Evolutionary conservation across 2,888 invertebrate genomes (phyloP).

Genomic region (Panorpa germanica): DNA sequence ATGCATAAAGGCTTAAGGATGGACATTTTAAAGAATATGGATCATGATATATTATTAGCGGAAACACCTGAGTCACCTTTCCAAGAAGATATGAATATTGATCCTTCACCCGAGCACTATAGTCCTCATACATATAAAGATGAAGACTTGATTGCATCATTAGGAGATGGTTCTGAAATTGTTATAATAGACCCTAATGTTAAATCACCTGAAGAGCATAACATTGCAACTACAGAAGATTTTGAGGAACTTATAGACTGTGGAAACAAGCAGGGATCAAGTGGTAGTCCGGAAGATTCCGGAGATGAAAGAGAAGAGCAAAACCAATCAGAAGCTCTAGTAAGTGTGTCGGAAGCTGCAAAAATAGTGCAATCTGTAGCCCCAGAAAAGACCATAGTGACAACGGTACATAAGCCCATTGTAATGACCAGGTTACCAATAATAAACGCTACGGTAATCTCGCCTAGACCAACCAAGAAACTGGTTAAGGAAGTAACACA

Average conservation of each 20-base stretch:
- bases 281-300: constrained; percentile 20
- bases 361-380: constrained; percentile 13
- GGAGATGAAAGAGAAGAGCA: constrained; percentile 14
- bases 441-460: constrained; percentile 22
- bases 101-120: constrained; percentile 21
- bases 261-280: constrained; percentile 31
- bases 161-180: constrained; percentile 39
- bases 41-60: constrained; percentile 15
- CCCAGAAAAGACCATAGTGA: background rate
- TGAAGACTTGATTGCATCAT: constrained; percentile 24
- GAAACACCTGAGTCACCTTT: constrained; percentile 33
- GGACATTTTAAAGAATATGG: constrained; percentile 9
- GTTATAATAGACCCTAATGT: constrained; percentile 38
- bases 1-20: constrained; percentile 14
- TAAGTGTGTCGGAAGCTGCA: constrained; percentile 15
- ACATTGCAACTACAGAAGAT: constrained; percentile 41
- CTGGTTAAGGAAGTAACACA: constrained; percentile 35
- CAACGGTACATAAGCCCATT: too few relatives aligned
- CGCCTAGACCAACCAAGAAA: constrained; percentile 27
- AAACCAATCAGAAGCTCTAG: constrained; percentile 13
- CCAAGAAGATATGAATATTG: constrained; percentile 26
- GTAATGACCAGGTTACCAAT: constrained; percentile 25
- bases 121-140: constrained; percentile 25
- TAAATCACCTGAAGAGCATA: constrained; percentile 39
- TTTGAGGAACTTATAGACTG: constrained; percentile 45